These are phyloP conservation scores for Cephalopterus ornatus DNA, from an alignment of 2,113 vertebrate genomes.

Conservation along the genomic window DNA sequence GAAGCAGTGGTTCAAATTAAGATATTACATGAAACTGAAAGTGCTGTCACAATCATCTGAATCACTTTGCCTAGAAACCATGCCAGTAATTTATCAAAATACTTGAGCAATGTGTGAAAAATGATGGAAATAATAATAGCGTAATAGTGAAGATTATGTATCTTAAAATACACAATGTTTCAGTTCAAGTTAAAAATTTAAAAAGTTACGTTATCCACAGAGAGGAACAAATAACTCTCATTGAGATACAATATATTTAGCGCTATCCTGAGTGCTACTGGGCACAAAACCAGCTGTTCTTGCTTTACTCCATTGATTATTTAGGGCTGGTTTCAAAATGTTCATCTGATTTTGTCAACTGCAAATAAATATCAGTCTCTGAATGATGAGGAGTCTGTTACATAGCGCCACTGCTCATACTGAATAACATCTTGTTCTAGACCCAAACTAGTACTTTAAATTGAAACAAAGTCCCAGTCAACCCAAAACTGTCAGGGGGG, in stretches of 20 bases:
- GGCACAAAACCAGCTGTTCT: not conserved
- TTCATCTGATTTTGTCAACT: not conserved
- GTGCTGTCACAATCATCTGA: not conserved
- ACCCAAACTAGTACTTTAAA: not conserved
- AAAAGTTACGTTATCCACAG: not conserved
- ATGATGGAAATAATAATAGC: not conserved
- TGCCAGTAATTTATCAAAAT: not conserved
- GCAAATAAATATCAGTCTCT: not conserved
- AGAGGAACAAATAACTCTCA: not conserved
- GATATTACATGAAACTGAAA: not conserved
- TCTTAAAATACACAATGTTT: not conserved
- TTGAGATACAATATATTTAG: not conserved
- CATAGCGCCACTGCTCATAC: accelerated
- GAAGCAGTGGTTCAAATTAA: not conserved
- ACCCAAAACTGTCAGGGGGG: not conserved
- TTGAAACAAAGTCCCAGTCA: not conserved
- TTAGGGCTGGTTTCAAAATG: not conserved
- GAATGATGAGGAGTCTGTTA: not conserved
- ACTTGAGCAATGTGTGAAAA: not conserved
- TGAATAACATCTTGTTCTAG: not conserved
- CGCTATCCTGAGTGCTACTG: not conserved
- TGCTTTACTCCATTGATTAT: not conserved
- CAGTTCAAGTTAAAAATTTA: not conserved
- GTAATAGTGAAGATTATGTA: not conserved
- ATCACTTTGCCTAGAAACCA: not conserved